Evolutionary conservation across 2,888 invertebrate species (phyloP).

Genomic region (Laspeyria flexula): DNA sequence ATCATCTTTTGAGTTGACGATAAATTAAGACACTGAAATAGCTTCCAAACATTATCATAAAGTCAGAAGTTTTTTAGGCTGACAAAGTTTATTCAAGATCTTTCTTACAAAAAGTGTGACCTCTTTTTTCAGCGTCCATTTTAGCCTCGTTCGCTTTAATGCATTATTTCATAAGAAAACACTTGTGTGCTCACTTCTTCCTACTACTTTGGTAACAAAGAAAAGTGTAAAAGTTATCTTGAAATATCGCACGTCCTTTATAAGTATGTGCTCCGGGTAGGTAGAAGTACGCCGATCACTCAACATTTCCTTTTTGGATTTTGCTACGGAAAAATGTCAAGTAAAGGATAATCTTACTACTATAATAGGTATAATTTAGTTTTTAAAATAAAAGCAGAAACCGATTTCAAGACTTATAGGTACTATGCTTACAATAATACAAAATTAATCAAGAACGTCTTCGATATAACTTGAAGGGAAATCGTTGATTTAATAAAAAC

Average conservation of each 20-base stretch:
- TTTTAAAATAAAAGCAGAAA: too few relatives aligned
- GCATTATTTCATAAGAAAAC: slow-evolving; percentile 7
- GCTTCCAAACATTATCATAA: not conserved
- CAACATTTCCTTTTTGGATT: too few relatives aligned
- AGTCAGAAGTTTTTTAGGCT: not conserved
- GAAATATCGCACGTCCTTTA: not conserved
- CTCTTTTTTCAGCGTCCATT: not conserved
- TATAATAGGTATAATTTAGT: too few relatives aligned
- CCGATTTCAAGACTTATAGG: too few relatives aligned
- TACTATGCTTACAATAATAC: too few relatives aligned
- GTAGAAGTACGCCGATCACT: not conserved
- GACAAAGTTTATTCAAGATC: not conserved
- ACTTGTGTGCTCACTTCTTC: not conserved
- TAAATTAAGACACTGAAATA: too few relatives aligned
- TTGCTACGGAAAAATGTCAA: too few relatives aligned
- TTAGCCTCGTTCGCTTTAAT: not conserved
- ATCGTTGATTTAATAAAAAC: too few relatives aligned
- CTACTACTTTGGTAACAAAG: not conserved
- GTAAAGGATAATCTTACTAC: too few relatives aligned
- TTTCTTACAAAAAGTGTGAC: not conserved
- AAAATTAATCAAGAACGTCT: too few relatives aligned
- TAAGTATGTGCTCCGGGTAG: not conserved
- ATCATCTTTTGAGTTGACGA: too few relatives aligned
- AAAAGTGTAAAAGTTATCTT: not conserved
- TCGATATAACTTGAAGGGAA: too few relatives aligned